Evolutionary conservation across 2,888 invertebrate species (phyloP).

Genomic region (Drosophila monieri): DNA sequence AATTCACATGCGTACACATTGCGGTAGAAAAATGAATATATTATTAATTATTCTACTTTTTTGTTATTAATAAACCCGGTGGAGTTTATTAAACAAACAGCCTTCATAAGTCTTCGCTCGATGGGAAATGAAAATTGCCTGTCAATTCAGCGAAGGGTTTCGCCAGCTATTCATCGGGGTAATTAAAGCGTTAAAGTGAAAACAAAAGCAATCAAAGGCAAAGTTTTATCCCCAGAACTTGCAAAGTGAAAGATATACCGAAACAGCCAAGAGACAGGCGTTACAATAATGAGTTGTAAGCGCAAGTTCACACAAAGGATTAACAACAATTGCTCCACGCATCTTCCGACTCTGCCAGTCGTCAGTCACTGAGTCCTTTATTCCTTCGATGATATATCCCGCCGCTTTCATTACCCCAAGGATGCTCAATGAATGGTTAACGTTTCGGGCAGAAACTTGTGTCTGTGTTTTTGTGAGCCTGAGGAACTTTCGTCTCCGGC

Average conservation of each 20-base stretch:
- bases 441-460: slow-evolving; percentile 9
- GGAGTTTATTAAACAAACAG: slow-evolving; percentile 68
- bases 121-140: slow-evolving; percentile 26
- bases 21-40: slow-evolving; percentile 22
- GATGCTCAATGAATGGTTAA: slow-evolving; percentile 55
- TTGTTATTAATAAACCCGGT: slow-evolving; percentile 43
- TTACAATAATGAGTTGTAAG: slow-evolving; percentile 77
- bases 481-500: slow-evolving; percentile 34
- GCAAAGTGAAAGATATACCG: slow-evolving; percentile 28
- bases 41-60: slow-evolving; percentile 62
- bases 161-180: slow-evolving; percentile 62
- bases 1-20: slow-evolving; percentile 14
- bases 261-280: slow-evolving; percentile 47
- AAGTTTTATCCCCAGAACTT: slow-evolving; percentile 24
- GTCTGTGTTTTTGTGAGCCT: slow-evolving; percentile 2
- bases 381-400: slow-evolving; percentile 30
- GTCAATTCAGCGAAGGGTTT: slow-evolving; percentile 51
- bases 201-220: slow-evolving; percentile 55
- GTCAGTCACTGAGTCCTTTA: slow-evolving; percentile 4
- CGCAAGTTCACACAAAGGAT: slow-evolving; percentile 75
- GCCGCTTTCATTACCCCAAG: slow-evolving; percentile 34
- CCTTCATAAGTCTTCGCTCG: slow-evolving; percentile 3
- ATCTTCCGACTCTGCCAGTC: slow-evolving; percentile 9
- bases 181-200: slow-evolving; percentile 76
- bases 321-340: slow-evolving; percentile 68